Evolutionary conservation across 2,113 vertebrate genomes (phyloP).

Genomic region (Cranoglanis bouderius): DNA sequence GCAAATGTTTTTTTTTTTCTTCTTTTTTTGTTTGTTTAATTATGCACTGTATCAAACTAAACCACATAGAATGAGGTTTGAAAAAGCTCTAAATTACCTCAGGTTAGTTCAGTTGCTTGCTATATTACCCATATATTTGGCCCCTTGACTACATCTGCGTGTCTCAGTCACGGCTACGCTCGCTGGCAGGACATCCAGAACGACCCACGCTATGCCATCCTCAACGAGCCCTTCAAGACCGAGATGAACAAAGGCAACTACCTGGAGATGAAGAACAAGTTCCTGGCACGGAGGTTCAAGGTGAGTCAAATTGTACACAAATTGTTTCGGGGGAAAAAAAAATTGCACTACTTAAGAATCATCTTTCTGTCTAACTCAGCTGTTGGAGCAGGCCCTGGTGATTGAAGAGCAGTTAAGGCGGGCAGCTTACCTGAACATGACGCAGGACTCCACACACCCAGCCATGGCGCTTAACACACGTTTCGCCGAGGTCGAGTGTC

Average conservation of each 20-base stretch:
- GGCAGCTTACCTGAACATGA: constrained; percentile 97
- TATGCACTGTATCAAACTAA: background rate
- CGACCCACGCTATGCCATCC: constrained; percentile 87
- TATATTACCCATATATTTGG: background rate
- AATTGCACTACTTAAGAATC: background rate
- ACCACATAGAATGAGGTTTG: background rate
- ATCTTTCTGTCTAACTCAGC: constrained; percentile 64
- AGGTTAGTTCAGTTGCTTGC: background rate
- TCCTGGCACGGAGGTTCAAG: constrained; percentile 96
- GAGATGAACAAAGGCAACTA: constrained; percentile 98
- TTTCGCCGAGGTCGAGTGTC: constrained; percentile 94
- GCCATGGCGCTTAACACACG: constrained; percentile 96
- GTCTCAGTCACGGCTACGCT: constrained; percentile 88
- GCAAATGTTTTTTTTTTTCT: background rate
- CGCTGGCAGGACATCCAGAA: constrained; percentile 99
- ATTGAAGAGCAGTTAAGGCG: constrained; percentile 95
- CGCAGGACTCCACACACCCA: constrained; percentile 91
- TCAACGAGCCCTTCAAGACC: constrained; percentile 95
- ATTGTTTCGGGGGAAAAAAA: background rate
- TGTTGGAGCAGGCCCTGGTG: constrained; percentile 96
- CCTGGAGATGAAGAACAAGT: constrained; percentile 99
- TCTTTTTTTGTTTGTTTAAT: background rate
- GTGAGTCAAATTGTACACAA: constrained; percentile 54
- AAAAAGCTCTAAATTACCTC: background rate
- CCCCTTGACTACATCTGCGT: constrained; percentile 55